Evolutionary conservation across 2,113 vertebrate species (phyloP), one percentile per base, ranked within the genome.

Genomic region (Amia ocellicauda): DNA sequence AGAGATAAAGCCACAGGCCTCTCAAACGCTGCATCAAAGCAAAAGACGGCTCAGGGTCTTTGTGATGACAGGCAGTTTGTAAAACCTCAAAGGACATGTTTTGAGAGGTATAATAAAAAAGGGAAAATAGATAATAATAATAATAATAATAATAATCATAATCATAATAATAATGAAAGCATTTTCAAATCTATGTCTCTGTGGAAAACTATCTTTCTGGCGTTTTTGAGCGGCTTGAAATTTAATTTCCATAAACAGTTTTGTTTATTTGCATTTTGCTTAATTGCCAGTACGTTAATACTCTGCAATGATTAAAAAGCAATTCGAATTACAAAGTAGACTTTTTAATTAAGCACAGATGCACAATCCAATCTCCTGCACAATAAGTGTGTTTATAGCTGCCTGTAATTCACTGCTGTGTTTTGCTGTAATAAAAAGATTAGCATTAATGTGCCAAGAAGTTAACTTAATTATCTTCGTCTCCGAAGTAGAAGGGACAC

Each of bases 401-500:
- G 10, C 36, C 22, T 43, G 60, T 64, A 54, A 54, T 67, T 50
- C 64, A 53, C 56, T 62, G 26, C 59, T 59, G 53, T 61, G 19
- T 41, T 62, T 69, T 55, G n/a, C 60, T 67, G 67, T 66, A 62
- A 69, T 66, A 72, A 72, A 69, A 68, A 69, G 71, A 67, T 73
- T 76, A 66, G 52, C 69, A 65, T 69, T 77, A 71, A 75, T 77
- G 64, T 75, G 71, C 36, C 60, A 63, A 67, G 69, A 70, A 70
- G 66, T 62, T 72, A 73, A 70, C 58, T 29, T 62, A 67, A 74
- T 80, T 72, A 74, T 66, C 59, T 62, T 56, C 23, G 62, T 66
- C 66, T 43, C 20, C 63, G 67, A 66, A 63, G 49, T 45, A 27
- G 57, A 31, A 67, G 11, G 43, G 23, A 45, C 59, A 53, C 50